These are phyloP conservation scores for Drosophila tani DNA, from an alignment of 1,140 invertebrate genomes.

Conservation along the genomic window DNA sequence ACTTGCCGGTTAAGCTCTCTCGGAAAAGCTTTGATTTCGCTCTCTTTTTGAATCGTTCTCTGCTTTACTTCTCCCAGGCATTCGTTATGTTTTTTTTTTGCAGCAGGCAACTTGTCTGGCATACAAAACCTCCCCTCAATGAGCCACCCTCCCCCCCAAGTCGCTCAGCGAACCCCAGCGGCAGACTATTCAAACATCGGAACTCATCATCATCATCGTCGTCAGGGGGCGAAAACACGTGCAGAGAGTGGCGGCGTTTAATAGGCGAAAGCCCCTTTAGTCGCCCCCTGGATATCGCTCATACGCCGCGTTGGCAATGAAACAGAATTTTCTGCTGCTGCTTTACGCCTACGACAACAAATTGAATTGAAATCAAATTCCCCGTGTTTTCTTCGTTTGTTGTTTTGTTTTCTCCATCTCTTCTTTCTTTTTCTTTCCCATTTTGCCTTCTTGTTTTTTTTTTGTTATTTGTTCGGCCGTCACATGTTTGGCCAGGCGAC, in stretches of 20 bases:
- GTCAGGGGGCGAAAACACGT: conserved; percentile 62
- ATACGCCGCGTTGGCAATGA: conserved; percentile 59
- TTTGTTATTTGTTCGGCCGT: conserved; percentile 8
- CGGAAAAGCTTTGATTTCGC: conserved; percentile 33
- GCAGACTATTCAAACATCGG: conserved; percentile 21
- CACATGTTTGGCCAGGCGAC: conserved; percentile 59
- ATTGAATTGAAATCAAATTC: conserved; percentile 43
- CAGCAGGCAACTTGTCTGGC: conserved; percentile 68
- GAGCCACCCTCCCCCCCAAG: neutral
- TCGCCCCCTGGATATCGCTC: conserved; percentile 7
- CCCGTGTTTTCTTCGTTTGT: conserved; percentile 24
- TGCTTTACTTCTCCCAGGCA: conserved; percentile 1
- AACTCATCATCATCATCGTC: conserved; percentile 20
- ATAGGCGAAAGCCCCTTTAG: conserved; percentile 7
- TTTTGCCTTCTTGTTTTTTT: neutral
- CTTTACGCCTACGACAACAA: conserved; percentile 70
- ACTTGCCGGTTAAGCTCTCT: conserved; percentile 35
- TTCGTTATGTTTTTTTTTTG: conserved; percentile 16
- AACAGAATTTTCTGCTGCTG: conserved; percentile 51
- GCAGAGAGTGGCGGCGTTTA: conserved; percentile 19
- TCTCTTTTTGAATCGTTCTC: neutral
- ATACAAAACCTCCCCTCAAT: conserved; percentile 6
- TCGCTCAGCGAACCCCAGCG: neutral
- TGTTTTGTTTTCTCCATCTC: conserved; percentile 13
- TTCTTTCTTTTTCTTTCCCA: conserved; percentile 10